Percentiles rank a stretch among this genome's conserved stretches.
Evolutionary conservation across 2,797 vertebrate genomes (phyloP).

Genomic region (Mycteria americana): DNA sequence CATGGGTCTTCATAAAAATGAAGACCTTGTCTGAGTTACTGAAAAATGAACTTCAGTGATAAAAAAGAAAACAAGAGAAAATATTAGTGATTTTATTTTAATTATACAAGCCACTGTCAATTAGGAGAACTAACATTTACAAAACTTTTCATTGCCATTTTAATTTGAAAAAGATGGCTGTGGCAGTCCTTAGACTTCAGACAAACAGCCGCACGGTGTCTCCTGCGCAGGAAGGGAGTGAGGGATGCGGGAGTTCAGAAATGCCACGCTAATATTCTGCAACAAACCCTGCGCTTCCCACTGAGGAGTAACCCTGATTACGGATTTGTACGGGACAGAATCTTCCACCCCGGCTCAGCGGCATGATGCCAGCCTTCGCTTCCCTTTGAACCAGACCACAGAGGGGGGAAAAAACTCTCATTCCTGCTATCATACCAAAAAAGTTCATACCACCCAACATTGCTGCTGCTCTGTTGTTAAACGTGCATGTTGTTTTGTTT

Average conservation of each 20-base stretch:
- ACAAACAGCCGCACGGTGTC: slow-evolving; percentile 14
- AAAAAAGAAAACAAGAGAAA: slow-evolving; percentile 68
- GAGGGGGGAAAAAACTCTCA: slow-evolving; percentile 24
- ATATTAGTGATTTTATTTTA: slow-evolving; percentile 73
- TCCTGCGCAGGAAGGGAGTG: not conserved
- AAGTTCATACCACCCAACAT: slow-evolving; percentile 54
- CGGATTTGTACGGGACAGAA: slow-evolving; percentile 49
- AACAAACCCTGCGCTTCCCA: slow-evolving; percentile 38
- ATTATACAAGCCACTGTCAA: slow-evolving; percentile 70
- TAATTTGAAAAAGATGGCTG: slow-evolving; percentile 72
- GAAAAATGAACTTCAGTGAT: slow-evolving; percentile 67
- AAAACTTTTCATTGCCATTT: slow-evolving; percentile 68
- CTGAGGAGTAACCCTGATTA: slow-evolving; percentile 29
- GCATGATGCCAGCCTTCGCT: slow-evolving; percentile 45
- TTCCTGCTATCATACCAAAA: slow-evolving; percentile 30
- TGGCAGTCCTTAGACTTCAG: slow-evolving; percentile 47
- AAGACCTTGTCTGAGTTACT: slow-evolving; percentile 75
- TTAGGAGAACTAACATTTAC: slow-evolving; percentile 75
- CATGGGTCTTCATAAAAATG: slow-evolving; percentile 77
- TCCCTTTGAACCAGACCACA: slow-evolving; percentile 62
- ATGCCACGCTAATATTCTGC: not conserved
- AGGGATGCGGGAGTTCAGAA: slow-evolving; percentile 17
- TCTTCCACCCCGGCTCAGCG: not conserved
- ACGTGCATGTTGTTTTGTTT: slow-evolving; percentile 34
- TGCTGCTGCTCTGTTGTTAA: slow-evolving; percentile 35